Evolutionary conservation across 2,113 vertebrate species (phyloP).

Genomic region (Micromys minutus): DNA sequence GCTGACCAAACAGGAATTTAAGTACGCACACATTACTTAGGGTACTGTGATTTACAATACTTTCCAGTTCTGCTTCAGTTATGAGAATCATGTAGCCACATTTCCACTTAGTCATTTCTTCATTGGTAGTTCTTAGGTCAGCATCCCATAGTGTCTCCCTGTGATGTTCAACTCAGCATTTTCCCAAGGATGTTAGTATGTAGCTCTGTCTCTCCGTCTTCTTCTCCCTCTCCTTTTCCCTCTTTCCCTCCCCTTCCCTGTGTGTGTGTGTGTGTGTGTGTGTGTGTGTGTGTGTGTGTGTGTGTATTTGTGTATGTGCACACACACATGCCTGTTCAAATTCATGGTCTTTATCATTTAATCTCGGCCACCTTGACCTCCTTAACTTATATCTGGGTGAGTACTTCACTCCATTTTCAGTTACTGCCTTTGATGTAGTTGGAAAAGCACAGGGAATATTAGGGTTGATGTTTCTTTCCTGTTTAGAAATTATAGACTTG

Average conservation of each 20-base stretch:
- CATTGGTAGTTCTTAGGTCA: not conserved
- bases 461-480: not conserved
- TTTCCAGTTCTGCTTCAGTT: not conserved
- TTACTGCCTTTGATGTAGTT: not conserved
- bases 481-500: not conserved
- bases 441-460: not conserved
- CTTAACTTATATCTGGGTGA: not conserved
- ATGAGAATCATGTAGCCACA: not conserved
- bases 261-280: not conserved
- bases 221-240: not conserved
- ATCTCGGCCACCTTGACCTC: not conserved
- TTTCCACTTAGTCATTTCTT: not conserved
- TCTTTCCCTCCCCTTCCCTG: not conserved
- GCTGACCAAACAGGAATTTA: not conserved
- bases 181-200: not conserved
- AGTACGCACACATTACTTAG: not conserved
- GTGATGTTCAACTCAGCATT: not conserved
- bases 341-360: not conserved
- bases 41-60: not conserved
- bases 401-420: not conserved
- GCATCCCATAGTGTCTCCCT: not conserved
- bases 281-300: too few relatives aligned
- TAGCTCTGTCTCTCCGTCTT: fast-evolving
- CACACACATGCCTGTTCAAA: not conserved
- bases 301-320: too few relatives aligned